phyloP scores from a whole-genome alignment of 2,888 invertebrate genomes.

The Rhamnusium bicolor region DNA sequence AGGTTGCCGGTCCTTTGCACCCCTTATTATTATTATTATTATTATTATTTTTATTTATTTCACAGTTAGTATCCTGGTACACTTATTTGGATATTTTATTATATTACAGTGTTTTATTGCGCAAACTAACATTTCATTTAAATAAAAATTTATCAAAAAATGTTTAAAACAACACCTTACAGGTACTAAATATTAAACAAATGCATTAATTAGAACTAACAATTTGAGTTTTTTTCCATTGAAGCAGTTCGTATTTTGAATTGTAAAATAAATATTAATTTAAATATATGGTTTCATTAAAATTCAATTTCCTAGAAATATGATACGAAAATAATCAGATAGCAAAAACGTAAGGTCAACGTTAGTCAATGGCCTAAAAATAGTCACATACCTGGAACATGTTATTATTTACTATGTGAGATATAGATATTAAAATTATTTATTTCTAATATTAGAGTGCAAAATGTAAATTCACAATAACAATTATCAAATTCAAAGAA shows the following conservation, averaged over 20 bases:
- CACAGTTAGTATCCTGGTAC: no score
- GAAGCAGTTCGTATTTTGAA: no score
- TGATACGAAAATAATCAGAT: not conserved
- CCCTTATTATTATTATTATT: no score
- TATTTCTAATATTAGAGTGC: not conserved
- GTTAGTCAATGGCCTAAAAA: not conserved
- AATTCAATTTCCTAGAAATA: not conserved
- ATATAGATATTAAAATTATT: not conserved
- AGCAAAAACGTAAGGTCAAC: conserved; percentile 1
- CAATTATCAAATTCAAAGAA: not conserved
- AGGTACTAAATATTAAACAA: not conserved
- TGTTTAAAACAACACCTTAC: no score
- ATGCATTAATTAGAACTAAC: not conserved
- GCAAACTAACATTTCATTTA: no score
- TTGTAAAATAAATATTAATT: no score
- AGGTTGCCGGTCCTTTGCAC: no score
- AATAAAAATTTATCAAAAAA: no score
- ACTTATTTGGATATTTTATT: no score
- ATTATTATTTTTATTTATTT: no score
- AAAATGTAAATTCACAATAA: not conserved
- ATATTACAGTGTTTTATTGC: no score
- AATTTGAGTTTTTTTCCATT: not conserved
- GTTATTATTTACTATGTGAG: not conserved
- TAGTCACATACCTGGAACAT: not conserved
- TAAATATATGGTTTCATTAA: not conserved